Evolutionary conservation across 2,797 vertebrate species (phyloP).

Genomic region (Brachymystax lenok): DNA sequence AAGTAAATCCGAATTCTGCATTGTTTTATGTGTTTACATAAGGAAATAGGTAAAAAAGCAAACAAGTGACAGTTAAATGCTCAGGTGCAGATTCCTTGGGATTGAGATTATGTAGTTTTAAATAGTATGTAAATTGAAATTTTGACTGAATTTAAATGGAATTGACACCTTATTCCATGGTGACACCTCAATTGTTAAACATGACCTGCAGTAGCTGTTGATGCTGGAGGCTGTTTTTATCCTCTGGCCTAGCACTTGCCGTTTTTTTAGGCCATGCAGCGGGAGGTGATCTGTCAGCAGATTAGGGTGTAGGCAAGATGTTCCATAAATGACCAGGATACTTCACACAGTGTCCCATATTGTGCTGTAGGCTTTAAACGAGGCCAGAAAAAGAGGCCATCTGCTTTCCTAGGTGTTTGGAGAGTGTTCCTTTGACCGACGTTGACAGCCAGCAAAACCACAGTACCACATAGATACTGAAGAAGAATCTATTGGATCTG

Average conservation of each 20-base stretch:
- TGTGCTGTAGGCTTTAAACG: slow-evolving; percentile 51
- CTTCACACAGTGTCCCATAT: slow-evolving; percentile 48
- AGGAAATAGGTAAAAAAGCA: neutral
- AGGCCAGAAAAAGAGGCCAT: slow-evolving; percentile 32
- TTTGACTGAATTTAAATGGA: neutral
- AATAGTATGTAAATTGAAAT: neutral
- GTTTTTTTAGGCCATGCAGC: slow-evolving; percentile 24
- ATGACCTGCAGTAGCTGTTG: neutral
- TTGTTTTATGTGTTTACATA: neutral
- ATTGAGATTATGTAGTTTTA: neutral
- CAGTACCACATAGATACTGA: neutral
- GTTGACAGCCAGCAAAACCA: slow-evolving; percentile 11
- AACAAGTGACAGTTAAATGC: neutral
- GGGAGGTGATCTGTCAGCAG: slow-evolving; percentile 49
- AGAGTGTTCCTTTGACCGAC: slow-evolving; percentile 20
- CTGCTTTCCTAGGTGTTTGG: slow-evolving; percentile 26
- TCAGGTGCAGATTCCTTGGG: neutral
- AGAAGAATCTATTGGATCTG: too few relatives aligned
- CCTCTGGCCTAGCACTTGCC: slow-evolving; percentile 23
- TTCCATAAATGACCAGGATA: slow-evolving; percentile 39
- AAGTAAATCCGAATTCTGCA: too few relatives aligned
- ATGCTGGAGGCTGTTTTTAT: slow-evolving; percentile 16
- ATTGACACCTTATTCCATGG: neutral
- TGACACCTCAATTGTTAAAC: neutral
- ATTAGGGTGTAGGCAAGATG: slow-evolving; percentile 58